Evolutionary conservation across 2,113 vertebrate genomes (phyloP).

Genomic region (Acanthisitta chloris): DNA sequence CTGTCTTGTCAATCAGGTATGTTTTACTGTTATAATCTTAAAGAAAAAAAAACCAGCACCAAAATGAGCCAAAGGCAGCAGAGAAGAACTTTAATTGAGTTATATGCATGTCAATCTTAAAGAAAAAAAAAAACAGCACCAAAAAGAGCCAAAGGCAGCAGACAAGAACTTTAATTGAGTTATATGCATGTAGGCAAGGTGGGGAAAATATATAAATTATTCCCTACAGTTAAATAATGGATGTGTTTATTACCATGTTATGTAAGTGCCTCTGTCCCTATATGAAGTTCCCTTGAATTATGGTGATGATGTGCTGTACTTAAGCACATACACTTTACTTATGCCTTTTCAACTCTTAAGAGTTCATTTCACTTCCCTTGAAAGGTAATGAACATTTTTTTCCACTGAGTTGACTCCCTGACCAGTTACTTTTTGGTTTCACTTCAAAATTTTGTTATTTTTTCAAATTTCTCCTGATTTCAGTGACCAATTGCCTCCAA

Average conservation of each 20-base stretch:
- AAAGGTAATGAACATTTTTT: slow-evolving; percentile 44
- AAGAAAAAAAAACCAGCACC: background rate
- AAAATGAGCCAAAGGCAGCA: background rate
- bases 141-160: background rate
- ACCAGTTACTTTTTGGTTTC: slow-evolving; percentile 15
- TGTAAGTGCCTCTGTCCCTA: background rate
- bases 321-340: background rate
- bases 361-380: slow-evolving; percentile 28
- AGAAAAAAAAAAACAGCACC: background rate
- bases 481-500: background rate
- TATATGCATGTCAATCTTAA: no score
- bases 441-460: slow-evolving; percentile 26
- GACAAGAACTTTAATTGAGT: background rate
- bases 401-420: slow-evolving; percentile 8
- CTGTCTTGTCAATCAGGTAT: background rate
- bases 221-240: background rate
- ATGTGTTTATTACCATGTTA: background rate
- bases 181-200: background rate
- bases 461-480: slow-evolving; percentile 16
- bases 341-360: background rate
- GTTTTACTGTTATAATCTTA: background rate
- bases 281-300: slow-evolving; percentile 19
- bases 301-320: background rate
- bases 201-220: background rate
- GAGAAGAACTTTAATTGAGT: no score